Evolutionary conservation across 2,888 invertebrate species (phyloP).

Genomic region (Phanerotoma sp.): DNA sequence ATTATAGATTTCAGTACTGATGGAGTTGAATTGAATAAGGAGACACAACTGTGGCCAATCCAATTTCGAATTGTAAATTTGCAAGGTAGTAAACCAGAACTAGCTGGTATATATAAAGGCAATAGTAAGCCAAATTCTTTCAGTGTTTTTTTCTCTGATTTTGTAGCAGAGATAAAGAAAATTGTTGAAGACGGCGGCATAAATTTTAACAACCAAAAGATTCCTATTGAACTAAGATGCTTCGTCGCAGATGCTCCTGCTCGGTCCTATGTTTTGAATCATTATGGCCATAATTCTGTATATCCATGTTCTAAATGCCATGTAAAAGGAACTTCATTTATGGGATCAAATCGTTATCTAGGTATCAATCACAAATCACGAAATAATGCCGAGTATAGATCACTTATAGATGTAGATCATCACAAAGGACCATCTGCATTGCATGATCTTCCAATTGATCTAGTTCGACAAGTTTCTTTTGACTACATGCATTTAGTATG

Average conservation of each 20-base stretch:
- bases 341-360: background rate
- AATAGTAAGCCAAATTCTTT: background rate
- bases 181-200: background rate
- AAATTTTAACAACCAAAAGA: too few species aligned
- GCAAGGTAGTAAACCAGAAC: background rate
- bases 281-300: background rate
- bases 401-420: background rate
- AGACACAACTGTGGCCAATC: constrained; percentile 1
- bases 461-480: constrained; percentile 11
- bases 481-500: constrained; percentile 18
- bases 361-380: background rate
- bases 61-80: background rate
- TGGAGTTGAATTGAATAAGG: background rate
- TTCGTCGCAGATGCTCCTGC: too few species aligned
- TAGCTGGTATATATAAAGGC: constrained; percentile 2
- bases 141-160: background rate
- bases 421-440: background rate
- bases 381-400: background rate
- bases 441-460: background rate
- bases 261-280: too few species aligned
- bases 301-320: background rate
- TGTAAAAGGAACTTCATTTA: background rate
- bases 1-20: constrained; percentile 9
- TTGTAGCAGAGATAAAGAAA: background rate
- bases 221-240: too few species aligned